Conservation (phyloP, 2,113 vertebrate genomes). For the Chrysochloris asiatica region DNA sequence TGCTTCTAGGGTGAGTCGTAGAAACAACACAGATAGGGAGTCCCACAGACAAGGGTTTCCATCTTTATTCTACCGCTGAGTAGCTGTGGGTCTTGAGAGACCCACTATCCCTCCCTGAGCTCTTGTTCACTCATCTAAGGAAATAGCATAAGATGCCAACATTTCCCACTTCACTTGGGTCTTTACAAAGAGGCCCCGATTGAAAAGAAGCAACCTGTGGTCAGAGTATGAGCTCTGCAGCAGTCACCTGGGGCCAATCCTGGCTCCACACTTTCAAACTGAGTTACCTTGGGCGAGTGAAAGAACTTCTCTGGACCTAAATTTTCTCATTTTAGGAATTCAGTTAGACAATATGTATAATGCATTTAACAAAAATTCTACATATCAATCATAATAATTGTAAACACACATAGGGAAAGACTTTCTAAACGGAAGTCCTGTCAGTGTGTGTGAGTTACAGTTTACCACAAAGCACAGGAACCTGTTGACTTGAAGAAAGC, state of each 20-base stretch:
- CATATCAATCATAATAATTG: neutral
- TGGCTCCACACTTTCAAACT: neutral
- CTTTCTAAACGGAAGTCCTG: neutral
- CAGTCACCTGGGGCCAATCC: neutral
- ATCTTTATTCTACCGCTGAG: neutral
- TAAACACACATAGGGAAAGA: neutral
- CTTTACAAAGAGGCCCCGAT: neutral
- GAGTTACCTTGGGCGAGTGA: neutral
- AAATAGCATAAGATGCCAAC: rapidly evolving
- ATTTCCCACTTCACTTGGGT: rapidly evolving
- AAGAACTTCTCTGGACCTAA: neutral
- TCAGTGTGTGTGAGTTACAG: neutral
- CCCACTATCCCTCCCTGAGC: neutral
- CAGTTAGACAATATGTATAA: neutral
- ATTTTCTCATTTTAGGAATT: neutral
- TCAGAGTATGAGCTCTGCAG: neutral
- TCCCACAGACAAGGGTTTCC: neutral
- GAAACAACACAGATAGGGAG: neutral
- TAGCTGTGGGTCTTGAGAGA: neutral
- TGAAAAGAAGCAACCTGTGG: neutral
- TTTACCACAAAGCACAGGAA: neutral
- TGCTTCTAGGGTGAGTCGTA: neutral
- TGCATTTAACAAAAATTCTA: neutral
- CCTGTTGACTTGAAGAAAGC: neutral
- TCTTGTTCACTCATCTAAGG: neutral